Evolutionary conservation across 2,113 vertebrate genomes (phyloP), one percentile per base, ranked within the genome.

Genomic region (Calyptommatus sinebrachiatus): DNA sequence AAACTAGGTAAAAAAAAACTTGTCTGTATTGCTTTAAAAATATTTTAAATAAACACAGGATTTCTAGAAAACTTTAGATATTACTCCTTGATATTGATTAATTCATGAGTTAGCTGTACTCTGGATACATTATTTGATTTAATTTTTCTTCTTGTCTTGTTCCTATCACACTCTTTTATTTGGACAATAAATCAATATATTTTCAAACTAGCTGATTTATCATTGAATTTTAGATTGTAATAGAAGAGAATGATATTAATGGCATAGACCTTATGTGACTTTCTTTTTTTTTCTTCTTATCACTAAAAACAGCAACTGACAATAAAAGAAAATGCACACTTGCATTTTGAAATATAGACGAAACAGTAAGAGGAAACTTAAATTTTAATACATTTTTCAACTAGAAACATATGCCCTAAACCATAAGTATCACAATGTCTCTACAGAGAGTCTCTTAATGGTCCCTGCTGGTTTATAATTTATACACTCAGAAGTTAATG

Each of bases 381-480:
- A 70, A 83, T 79, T 86, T 84, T 83, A 81, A 69, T 70, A 24
- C 50, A 83, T 87, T 85, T 85, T 28, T 89, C 74, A 1, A 4
- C 89, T 87, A 79, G 84, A 89, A 91, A 90, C 90, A 86, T 72
- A 65, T 1, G 1, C 71, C 53, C 48, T 85, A 85, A 63, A 83
- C 71, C 70, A 78, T 57, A 84, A 73, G 9, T 69, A 77, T 84
- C 65, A 71, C 28, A 71, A 80, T 72, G 29, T 70, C 28, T 86
- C 87, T 86, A 53, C 69, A 76, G 86, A 91, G 88, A 80, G 57
- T 77, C 83, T 61, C 69, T 24, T 71, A 29, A 61, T 20, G 26
- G 62, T 88, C 83, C 53, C 88, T 76, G 16, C 31, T 89, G 84
- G 63, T 88, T 87, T 85, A 46, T 88, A 85, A 90, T 82, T 83